These are phyloP conservation scores for Falco biarmicus DNA, from an alignment of 2,797 vertebrate genomes.

Conservation along the genomic window DNA sequence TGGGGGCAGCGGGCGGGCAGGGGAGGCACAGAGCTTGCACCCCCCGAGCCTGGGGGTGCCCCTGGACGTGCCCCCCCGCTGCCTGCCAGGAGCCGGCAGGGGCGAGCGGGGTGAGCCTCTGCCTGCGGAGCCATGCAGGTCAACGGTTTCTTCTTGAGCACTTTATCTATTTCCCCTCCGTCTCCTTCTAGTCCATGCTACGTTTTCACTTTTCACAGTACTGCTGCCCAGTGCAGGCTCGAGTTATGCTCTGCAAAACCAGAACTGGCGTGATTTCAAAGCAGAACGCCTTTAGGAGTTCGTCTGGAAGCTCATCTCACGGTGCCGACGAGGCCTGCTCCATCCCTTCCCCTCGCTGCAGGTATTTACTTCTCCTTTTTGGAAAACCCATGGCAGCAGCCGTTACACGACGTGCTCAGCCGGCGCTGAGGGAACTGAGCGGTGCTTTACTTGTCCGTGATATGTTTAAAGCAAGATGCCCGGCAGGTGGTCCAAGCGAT, in stretches of 20 bases:
- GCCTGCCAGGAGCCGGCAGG: no score
- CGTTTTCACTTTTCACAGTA: background rate
- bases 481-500: rapidly evolving
- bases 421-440: rapidly evolving
- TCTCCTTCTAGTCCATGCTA: rapidly evolving
- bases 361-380: background rate
- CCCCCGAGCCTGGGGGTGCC: no score
- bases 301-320: rapidly evolving
- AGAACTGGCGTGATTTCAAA: rapidly evolving
- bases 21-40: no score
- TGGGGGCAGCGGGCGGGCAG: no score
- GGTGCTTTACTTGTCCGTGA: rapidly evolving
- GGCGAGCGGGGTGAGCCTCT: rapidly evolving
- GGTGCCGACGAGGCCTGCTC: rapidly evolving
- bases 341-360: rapidly evolving
- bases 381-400: background rate
- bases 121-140: background rate
- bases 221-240: background rate
- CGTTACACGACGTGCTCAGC: rapidly evolving
- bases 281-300: rapidly evolving
- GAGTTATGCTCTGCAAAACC: rapidly evolving
- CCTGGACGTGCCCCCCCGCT: no score
- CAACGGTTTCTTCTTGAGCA: background rate
- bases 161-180: background rate
- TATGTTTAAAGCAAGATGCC: rapidly evolving